A percentile compares a stretch with the other conserved stretches of the same genome.
These are phyloP conservation scores for Mormyrus lacerda DNA, from an alignment of 2,113 vertebrate species.

Conservation along the genomic window DNA sequence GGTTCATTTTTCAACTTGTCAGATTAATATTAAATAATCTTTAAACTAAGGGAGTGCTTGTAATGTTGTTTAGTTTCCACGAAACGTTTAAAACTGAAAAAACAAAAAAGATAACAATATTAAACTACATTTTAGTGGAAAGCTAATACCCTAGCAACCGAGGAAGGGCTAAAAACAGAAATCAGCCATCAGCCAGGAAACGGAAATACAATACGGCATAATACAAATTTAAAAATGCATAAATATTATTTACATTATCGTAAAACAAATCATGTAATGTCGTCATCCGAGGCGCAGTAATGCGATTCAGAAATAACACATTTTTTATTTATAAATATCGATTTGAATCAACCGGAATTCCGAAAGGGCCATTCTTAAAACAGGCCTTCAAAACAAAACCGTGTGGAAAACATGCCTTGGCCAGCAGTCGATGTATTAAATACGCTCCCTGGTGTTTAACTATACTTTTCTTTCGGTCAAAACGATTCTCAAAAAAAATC, in stretches of 20 bases:
- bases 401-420: neutral
- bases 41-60: neutral
- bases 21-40: neutral
- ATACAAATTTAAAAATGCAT: neutral
- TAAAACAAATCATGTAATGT: neutral
- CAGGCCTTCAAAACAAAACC: slow-evolving; percentile 18
- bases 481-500: neutral
- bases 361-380: neutral
- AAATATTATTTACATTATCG: neutral
- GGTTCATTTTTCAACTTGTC: neutral
- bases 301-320: neutral
- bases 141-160: neutral
- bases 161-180: neutral
- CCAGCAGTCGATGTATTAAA: neutral
- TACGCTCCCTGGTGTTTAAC: neutral
- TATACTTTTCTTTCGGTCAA: neutral
- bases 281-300: neutral
- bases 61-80: neutral
- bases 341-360: slow-evolving; percentile 20
- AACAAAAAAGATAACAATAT: neutral
- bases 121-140: neutral
- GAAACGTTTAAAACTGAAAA: neutral
- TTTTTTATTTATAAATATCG: neutral
- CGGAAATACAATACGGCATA: slow-evolving; percentile 20
- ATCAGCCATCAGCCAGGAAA: slow-evolving; percentile 20